Percentiles rank a stretch among this genome's conserved stretches.
phyloP scores from a whole-genome alignment of 2,888 invertebrate genomes.

The Tyria jacobaeae region DNA sequence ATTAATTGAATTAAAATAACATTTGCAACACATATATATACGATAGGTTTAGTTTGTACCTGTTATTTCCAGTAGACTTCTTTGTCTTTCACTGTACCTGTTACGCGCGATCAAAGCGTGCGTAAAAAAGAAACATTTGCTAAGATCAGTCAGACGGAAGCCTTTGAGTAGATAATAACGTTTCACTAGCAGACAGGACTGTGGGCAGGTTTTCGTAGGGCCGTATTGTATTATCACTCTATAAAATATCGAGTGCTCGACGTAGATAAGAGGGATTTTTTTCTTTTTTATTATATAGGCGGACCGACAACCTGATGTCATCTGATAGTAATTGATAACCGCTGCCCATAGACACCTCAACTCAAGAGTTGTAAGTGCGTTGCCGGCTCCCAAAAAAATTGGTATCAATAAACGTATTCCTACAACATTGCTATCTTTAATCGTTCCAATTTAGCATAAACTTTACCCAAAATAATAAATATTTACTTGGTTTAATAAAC shows the following conservation, averaged over 20 bases:
- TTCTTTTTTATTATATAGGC: too few relatives aligned
- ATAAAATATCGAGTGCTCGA: conserved; percentile 11
- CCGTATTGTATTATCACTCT: conserved; percentile 46
- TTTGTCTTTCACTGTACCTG: conserved; percentile 19
- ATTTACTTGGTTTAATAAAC: background rate
- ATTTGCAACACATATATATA: too few relatives aligned
- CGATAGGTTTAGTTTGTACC: background rate
- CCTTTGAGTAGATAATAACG: conserved; percentile 80
- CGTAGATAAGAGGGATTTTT: background rate
- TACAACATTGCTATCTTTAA: too few relatives aligned
- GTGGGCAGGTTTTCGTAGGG: conserved; percentile 57
- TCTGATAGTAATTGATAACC: too few relatives aligned
- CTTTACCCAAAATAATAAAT: too few relatives aligned
- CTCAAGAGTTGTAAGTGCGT: too few relatives aligned
- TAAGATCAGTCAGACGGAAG: conserved; percentile 72
- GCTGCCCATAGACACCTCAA: too few relatives aligned
- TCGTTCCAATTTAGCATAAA: too few relatives aligned
- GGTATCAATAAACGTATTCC: too few relatives aligned
- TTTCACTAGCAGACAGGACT: conserved; percentile 73
- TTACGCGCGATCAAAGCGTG: conserved; percentile 43
- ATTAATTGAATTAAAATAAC: too few relatives aligned
- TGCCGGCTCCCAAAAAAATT: too few relatives aligned
- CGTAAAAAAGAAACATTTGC: conserved; percentile 71
- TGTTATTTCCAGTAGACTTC: background rate
- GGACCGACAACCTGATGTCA: too few relatives aligned